Base-by-base conservation (phyloP, 2,113 vertebrate species). In the Calcarius ornatus region DNA sequence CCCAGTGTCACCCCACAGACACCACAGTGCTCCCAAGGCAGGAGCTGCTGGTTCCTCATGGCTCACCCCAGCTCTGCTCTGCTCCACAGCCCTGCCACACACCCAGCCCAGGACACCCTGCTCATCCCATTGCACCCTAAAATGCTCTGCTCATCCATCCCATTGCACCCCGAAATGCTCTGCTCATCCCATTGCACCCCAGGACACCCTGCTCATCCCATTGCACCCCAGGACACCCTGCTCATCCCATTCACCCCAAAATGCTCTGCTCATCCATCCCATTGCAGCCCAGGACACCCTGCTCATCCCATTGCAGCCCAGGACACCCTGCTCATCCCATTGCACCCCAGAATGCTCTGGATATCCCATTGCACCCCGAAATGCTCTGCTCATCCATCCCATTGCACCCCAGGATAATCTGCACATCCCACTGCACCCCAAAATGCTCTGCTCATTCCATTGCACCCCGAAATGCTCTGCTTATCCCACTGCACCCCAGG, bases 1-100 rank as follows among this genome's bases (percentile, higher is more conserved):
- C 11, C 48, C 4, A 0, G 15, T 23, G 64, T 11, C 75, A 65
- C 61, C 4, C 10, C 81, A 35, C 2, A 0, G 38, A 24, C 1
- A 5, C 37, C 82, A 27, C 12, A 0, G 47, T 2, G 57, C 37
- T 17, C 68, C 77, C 80, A 13, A 25, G n/a, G 54, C 28, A 30
- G 31, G 53, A 16, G 15, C 4, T 54, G 61, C 38, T 31, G 57
- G 33, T 25, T 45, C 53, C 45, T 17, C 4, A 0, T 15, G 59
- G 30, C n/a, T 69, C 51, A 23, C 6, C 59, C n/a, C 61, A 35
- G 3, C 47, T 10, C 56, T 24, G 37, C 63, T 72, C 81, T 42
- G 1, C 63, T 6, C 13, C 57, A 27, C 3, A 0, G 43, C 35
- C 30, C 81, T 71, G 51, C 63, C 31, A 14, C 0, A 0, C 24